Percentiles rank a stretch among this genome's conserved stretches.
Conservation (phyloP, 2,888 invertebrate species). For the Clusia tigrina region DNA sequence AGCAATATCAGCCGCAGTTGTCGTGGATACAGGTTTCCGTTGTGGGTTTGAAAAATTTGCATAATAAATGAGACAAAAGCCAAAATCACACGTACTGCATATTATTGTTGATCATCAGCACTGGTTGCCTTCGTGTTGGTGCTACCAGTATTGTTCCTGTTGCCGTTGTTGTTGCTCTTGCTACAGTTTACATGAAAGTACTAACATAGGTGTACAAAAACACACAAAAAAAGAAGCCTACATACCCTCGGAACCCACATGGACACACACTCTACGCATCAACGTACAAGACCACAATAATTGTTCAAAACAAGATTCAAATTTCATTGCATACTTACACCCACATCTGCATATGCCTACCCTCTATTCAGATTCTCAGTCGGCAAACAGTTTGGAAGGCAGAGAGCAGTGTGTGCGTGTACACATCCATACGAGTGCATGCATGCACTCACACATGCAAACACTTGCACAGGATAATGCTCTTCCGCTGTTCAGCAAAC, state of each 20-base stretch:
- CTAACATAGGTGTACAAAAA: background rate
- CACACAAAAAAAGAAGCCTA: background rate
- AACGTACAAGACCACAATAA: too few species aligned
- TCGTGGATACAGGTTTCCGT: too few species aligned
- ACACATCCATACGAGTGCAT: conserved; percentile 22
- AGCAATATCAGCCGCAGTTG: too few species aligned
- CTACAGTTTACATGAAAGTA: too few species aligned
- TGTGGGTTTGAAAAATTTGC: too few species aligned
- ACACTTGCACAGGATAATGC: conserved; percentile 44
- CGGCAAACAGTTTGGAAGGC: too few species aligned
- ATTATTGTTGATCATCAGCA: too few species aligned
- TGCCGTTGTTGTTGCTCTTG: background rate
- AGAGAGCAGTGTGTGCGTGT: conserved; percentile 16
- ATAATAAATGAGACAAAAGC: conserved; percentile 55
- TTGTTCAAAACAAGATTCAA: conserved; percentile 48
- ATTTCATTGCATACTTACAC: conserved; percentile 51
- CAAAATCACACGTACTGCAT: conserved; percentile 25
- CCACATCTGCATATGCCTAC: conserved; percentile 1
- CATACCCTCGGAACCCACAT: background rate
- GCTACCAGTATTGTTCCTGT: too few species aligned
- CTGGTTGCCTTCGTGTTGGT: too few species aligned
- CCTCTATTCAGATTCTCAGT: too few species aligned
- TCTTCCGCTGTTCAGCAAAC: conserved; percentile 60
- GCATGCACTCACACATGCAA: conserved; percentile 10
- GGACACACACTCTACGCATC: too few species aligned